These are phyloP conservation scores for Lasioglossum malachurum DNA, from an alignment of 2,888 invertebrate species.

Conservation along the genomic window DNA sequence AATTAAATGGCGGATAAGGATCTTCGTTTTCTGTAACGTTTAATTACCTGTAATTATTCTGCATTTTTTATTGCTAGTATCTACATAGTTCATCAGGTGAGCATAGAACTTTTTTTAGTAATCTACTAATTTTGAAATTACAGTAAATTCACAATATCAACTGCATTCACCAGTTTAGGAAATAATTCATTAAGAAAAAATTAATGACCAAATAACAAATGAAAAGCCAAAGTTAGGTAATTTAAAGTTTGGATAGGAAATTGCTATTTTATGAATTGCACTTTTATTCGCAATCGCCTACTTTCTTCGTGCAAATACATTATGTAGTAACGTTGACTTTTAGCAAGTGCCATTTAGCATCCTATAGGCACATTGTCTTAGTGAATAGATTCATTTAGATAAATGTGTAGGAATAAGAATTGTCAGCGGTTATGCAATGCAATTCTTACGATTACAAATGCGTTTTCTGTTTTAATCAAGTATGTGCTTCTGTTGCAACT, in stretches of 20 bases:
- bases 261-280: not conserved
- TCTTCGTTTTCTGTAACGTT: not conserved
- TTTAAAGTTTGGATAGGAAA: not conserved
- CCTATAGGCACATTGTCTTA: conserved; percentile 7
- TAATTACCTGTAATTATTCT: not conserved
- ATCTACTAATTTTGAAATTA: not conserved
- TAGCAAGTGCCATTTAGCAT: not conserved
- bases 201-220: not conserved
- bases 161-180: not conserved
- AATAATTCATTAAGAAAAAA: not conserved
- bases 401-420: conserved; percentile 18
- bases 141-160: not conserved
- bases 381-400: not conserved
- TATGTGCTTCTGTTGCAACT: conserved; percentile 8
- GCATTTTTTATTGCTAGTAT: not conserved
- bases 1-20: not conserved
- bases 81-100: not conserved
- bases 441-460: not conserved
- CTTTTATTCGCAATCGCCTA: not conserved
- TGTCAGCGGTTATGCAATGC: conserved; percentile 21
- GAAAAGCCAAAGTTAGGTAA: not conserved
- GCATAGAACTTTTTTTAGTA: not conserved
- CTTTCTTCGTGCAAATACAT: not conserved
- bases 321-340: not conserved
- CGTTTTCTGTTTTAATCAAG: conserved; percentile 4